phyloP scores from a whole-genome alignment of 2,113 vertebrate species.

The Hippocampus comes region DNA sequence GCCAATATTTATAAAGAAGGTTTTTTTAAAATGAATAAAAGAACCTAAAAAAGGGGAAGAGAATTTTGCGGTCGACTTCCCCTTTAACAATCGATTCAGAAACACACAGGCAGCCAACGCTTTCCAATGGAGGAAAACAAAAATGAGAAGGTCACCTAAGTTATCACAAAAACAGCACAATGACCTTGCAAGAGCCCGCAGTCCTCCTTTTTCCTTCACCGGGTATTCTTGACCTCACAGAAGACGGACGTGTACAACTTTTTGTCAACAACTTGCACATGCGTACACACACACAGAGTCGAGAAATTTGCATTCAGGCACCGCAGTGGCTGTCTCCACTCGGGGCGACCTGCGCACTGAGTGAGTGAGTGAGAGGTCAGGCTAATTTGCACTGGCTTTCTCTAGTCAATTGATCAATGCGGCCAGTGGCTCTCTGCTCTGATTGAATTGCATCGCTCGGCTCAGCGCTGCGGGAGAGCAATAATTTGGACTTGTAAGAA shows the following conservation, averaged over 20 bases:
- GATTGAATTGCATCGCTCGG: conserved; percentile 45
- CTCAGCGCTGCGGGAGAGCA: conserved; percentile 29
- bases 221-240: conserved; percentile 19
- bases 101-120: neutral
- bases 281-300: neutral
- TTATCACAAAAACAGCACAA: conserved; percentile 52
- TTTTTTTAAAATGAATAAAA: neutral
- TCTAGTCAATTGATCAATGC: conserved; percentile 49
- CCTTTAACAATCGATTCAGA: neutral
- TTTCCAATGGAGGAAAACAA: conserved; percentile 54
- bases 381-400: conserved; percentile 50
- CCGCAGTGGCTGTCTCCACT: conserved; percentile 25
- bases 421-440: conserved; percentile 8
- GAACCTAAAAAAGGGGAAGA: too few relatives aligned
- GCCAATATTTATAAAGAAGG: neutral
- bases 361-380: conserved; percentile 42
- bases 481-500: conserved; percentile 34
- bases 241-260: conserved; percentile 31
- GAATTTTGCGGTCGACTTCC: too few relatives aligned
- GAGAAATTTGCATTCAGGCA: conserved; percentile 52
- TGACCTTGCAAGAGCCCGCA: conserved; percentile 27
- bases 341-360: conserved; percentile 8
- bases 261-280: conserved; percentile 36
- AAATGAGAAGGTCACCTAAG: conserved; percentile 43
- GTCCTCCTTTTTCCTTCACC: conserved; percentile 37